A percentile compares a stretch with the other conserved stretches of the same genome.
Evolutionary conservation across 2,113 vertebrate genomes (phyloP).

Genomic region (Chionodraco myersi): DNA sequence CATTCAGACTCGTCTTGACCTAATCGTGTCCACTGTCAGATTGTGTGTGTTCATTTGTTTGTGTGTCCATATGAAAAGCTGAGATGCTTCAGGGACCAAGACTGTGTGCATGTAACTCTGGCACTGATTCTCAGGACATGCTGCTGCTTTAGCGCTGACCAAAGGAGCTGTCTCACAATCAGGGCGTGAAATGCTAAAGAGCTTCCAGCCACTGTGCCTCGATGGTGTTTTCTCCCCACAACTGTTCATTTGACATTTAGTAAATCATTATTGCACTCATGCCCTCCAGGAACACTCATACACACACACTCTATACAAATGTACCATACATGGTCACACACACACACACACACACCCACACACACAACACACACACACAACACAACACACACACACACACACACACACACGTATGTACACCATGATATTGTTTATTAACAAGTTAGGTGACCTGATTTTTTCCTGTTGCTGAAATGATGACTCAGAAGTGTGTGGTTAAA

Average conservation of each 20-base stretch:
- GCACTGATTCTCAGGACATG: constrained; percentile 50
- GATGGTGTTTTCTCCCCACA: constrained; percentile 78
- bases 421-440: constrained; percentile 47
- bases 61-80: constrained; percentile 17
- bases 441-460: constrained; percentile 75
- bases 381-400: constrained; percentile 19
- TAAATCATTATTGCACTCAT: constrained; percentile 79
- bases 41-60: constrained; percentile 10
- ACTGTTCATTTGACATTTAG: constrained; percentile 84
- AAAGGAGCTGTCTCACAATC: constrained; percentile 79
- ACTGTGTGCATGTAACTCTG: constrained; percentile 41
- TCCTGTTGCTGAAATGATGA: constrained; percentile 62
- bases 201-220: constrained; percentile 78
- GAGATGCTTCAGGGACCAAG: constrained; percentile 29
- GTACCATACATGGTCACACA: background rate
- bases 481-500: constrained; percentile 63
- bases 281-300: constrained; percentile 52
- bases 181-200: constrained; percentile 85
- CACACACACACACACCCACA: constrained; percentile 28
- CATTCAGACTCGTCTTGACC: constrained; percentile 41
- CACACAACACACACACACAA: constrained; percentile 26
- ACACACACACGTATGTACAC: constrained; percentile 32
- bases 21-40: constrained; percentile 21
- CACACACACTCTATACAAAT: background rate
- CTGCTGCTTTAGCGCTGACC: constrained; percentile 53